These are phyloP conservation scores for Anthopleura xanthogrammica DNA, from an alignment of 92 coral and sea anemone genomes.

Conservation along the genomic window DNA sequence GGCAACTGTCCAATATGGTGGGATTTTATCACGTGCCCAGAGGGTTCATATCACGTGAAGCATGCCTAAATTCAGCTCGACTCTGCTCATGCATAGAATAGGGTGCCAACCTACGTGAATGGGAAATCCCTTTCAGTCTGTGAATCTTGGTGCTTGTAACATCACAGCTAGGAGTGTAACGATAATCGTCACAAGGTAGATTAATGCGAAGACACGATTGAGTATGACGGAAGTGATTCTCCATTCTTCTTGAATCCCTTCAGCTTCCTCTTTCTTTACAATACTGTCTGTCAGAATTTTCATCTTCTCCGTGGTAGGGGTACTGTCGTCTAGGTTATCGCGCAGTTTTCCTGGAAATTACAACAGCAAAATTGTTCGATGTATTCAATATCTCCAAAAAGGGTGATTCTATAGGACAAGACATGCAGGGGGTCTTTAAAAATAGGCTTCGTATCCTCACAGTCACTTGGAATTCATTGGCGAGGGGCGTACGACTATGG, in stretches of 20 bases:
- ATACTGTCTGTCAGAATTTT: slow-evolving; percentile 77
- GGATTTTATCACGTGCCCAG: too few species aligned
- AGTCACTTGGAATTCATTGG: too few species aligned
- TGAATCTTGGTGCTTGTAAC: slow-evolving; percentile 67
- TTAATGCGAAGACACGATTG: slow-evolving; percentile 83
- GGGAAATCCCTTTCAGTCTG: slow-evolving; percentile 19
- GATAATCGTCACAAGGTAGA: slow-evolving; percentile 74
- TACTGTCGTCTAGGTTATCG: slow-evolving; percentile 41
- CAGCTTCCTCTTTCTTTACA: slow-evolving; percentile 74
- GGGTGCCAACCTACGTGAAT: too few species aligned
- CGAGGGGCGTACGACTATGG: too few species aligned
- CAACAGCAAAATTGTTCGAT: not conserved
- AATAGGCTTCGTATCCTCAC: too few species aligned
- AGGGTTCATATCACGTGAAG: too few species aligned
- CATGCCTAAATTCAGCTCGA: too few species aligned
- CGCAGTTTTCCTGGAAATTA: slow-evolving; percentile 56
- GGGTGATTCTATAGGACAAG: too few species aligned
- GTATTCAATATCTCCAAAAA: not conserved
- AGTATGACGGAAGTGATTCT: slow-evolving; percentile 79
- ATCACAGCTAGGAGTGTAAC: slow-evolving; percentile 69
- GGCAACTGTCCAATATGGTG: too few species aligned
- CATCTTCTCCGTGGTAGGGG: slow-evolving; percentile 52
- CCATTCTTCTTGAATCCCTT: slow-evolving; percentile 84
- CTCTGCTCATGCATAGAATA: too few species aligned
- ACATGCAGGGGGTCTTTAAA: too few species aligned